Percentiles rank a stretch among this genome's conserved stretches.
Evolutionary conservation across 2,888 invertebrate species (phyloP).

Genomic region (Drosophila leonis): DNA sequence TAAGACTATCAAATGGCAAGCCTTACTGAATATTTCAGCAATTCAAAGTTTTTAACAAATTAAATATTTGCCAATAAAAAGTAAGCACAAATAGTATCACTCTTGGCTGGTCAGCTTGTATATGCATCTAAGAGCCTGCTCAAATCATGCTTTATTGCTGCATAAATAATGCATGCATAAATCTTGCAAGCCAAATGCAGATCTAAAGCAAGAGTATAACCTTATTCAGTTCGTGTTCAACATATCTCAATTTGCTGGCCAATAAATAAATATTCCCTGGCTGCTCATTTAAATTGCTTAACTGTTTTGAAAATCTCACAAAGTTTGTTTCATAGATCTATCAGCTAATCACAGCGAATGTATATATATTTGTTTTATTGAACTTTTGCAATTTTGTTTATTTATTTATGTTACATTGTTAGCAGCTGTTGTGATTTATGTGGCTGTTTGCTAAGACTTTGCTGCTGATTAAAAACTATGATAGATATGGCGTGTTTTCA

Average conservation of each 20-base stretch:
- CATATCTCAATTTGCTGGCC: conserved; percentile 1
- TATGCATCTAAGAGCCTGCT: no score
- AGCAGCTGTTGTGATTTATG: conserved; percentile 34
- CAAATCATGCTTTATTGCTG: neutral
- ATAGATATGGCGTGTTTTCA: conserved; percentile 47
- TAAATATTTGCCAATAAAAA: neutral
- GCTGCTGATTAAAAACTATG: conserved; percentile 58
- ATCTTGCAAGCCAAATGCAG: neutral
- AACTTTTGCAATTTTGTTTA: neutral
- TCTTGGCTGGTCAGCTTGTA: neutral
- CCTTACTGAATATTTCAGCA: neutral
- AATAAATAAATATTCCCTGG: conserved; percentile 8
- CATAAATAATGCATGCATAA: neutral
- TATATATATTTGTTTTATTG: neutral
- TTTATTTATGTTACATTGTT: conserved; percentile 1
- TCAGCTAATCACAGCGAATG: neutral
- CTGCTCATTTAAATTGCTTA: conserved; percentile 15
- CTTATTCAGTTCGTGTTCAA: neutral
- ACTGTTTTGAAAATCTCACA: conserved; percentile 12
- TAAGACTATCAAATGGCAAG: no score
- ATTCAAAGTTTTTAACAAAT: neutral
- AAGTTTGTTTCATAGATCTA: conserved; percentile 7
- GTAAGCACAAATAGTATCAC: neutral
- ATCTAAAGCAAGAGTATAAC: conserved; percentile 8
- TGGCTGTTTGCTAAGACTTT: conserved; percentile 8